Evolutionary conservation across 2,888 invertebrate genomes (phyloP), one percentile per base, ranked within the genome.

Genomic region (Agriopis aurantiaria): DNA sequence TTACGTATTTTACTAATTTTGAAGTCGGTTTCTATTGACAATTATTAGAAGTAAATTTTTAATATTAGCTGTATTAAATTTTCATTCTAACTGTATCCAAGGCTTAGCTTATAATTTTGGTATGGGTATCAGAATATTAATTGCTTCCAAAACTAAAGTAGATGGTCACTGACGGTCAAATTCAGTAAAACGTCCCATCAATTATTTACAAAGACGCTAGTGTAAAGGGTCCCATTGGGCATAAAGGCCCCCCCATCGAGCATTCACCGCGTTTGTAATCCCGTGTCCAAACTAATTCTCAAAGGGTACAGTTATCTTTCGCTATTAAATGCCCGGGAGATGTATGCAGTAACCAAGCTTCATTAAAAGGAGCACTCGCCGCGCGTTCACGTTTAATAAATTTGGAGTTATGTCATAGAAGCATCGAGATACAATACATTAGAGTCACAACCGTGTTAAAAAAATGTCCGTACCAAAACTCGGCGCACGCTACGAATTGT

Each of bases 231-330:
- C 46, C 58, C 23, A 58, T 33, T 33, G 58, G 46, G 23, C 41
- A 52, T 52, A 17, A 61, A 43, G 17, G 51, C 43, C 23, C 49
- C 23, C 49, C 68, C 67, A 69, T 65, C 4, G 57, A 46, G 46
- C 69, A 60, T 61, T 69, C 65, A 52, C 65, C 57, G 52, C 72
- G 73, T 71, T 71, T 70, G 73, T 79, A 80, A 83, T 81, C 79
- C 79, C 75, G 65, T 70, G 78, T 80, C 82, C 78, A 76, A 80
- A 83, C 80, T 83, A 85, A 86, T 85, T 80, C 82, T 76, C 79
- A 71, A 79, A 80, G 74, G 79, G 77, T 78, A 75, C 73, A 78
- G 82, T 83, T 85, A 87, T 88, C 87, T 83, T 82, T 78, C 72
- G 73, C 75, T 77, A 72, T 74, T 64, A 45, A 68, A 68, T 68